Conservation (phyloP, 2,888 invertebrate genomes). For the Crioceris asparagi region DNA sequence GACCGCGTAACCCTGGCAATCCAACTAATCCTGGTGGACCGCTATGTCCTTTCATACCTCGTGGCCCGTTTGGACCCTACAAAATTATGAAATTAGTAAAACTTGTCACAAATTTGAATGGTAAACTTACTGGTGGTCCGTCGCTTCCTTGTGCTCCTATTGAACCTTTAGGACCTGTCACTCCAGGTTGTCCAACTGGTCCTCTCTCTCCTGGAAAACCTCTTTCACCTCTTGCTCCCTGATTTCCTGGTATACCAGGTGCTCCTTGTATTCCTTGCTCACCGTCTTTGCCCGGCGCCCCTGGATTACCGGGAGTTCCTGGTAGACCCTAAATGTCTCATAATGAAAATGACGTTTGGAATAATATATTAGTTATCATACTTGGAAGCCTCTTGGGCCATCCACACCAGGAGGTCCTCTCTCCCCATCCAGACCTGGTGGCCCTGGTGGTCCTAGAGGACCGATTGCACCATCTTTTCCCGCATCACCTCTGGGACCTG, state of each 20-base stretch:
- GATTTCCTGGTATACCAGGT: slow-evolving; percentile 43
- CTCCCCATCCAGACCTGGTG: slow-evolving; percentile 60
- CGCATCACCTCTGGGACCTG: slow-evolving; percentile 68
- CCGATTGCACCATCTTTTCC: slow-evolving; percentile 72
- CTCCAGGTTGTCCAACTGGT: slow-evolving; percentile 54
- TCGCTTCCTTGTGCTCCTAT: slow-evolving; percentile 56
- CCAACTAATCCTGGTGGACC: slow-evolving; percentile 63
- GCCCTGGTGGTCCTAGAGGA: slow-evolving; percentile 60
- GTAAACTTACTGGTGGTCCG: slow-evolving; percentile 49
- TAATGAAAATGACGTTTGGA: background rate
- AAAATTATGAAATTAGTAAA: slow-evolving; percentile 16
- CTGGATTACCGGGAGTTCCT: slow-evolving; percentile 61
- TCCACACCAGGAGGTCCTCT: slow-evolving; percentile 65
- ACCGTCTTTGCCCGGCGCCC: slow-evolving; percentile 71
- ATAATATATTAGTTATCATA: slow-evolving; percentile 36
- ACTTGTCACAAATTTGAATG: slow-evolving; percentile 1
- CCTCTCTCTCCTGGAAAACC: slow-evolving; percentile 72
- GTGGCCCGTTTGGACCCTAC: slow-evolving; percentile 54
- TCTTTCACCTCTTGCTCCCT: slow-evolving; percentile 48
- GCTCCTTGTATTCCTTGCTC: slow-evolving; percentile 60
- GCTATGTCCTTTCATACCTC: slow-evolving; percentile 60
- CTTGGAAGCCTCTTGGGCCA: slow-evolving; percentile 73
- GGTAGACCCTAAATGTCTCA: slow-evolving; percentile 43
- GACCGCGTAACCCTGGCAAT: slow-evolving; percentile 57
- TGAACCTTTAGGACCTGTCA: slow-evolving; percentile 53